Conservation (phyloP, 2,797 vertebrate species). For the Holocentrus rufus region DNA sequence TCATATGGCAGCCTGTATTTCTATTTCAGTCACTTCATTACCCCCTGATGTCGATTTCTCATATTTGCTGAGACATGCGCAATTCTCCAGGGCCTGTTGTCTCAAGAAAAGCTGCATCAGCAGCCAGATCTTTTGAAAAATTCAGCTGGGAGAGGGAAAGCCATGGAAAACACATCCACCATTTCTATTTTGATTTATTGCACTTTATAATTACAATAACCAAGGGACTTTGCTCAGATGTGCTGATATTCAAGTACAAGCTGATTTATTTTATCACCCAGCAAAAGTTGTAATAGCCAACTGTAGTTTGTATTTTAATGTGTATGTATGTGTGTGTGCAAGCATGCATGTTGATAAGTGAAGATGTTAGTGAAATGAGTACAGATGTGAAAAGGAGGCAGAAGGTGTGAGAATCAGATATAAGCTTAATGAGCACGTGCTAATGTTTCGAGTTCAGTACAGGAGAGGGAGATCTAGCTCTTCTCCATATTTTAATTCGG, state of each 20-base stretch:
- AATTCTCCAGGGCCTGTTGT: constrained; percentile 75
- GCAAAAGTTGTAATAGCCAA: constrained; percentile 47
- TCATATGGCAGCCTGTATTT: constrained; percentile 51
- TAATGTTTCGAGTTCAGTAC: constrained; percentile 12
- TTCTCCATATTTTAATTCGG: constrained; percentile 10
- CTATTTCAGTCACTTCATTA: constrained; percentile 77
- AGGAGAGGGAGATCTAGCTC: background rate
- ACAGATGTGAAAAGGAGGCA: constrained; percentile 63
- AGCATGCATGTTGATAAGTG: constrained; percentile 56
- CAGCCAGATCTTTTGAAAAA: constrained; percentile 59
- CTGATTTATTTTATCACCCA: constrained; percentile 67
- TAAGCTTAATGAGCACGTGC: constrained; percentile 23
- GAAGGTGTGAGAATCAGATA: constrained; percentile 12
- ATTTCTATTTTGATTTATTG: constrained; percentile 76
- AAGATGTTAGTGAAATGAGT: constrained; percentile 53
- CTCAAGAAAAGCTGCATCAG: constrained; percentile 73
- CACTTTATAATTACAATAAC: constrained; percentile 76
- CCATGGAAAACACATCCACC: constrained; percentile 54
- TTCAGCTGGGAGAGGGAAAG: constrained; percentile 54
- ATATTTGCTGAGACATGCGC: constrained; percentile 76
- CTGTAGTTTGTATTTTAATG: constrained; percentile 19
- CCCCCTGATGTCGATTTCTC: constrained; percentile 71
- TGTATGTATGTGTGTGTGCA: constrained; percentile 31
- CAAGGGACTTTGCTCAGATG: constrained; percentile 66
- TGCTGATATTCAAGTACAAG: constrained; percentile 67